Percentiles rank a stretch among this genome's conserved stretches.
These are phyloP conservation scores for Leptopilina boulardi DNA, from an alignment of 1,140 invertebrate genomes.

Conservation along the genomic window DNA sequence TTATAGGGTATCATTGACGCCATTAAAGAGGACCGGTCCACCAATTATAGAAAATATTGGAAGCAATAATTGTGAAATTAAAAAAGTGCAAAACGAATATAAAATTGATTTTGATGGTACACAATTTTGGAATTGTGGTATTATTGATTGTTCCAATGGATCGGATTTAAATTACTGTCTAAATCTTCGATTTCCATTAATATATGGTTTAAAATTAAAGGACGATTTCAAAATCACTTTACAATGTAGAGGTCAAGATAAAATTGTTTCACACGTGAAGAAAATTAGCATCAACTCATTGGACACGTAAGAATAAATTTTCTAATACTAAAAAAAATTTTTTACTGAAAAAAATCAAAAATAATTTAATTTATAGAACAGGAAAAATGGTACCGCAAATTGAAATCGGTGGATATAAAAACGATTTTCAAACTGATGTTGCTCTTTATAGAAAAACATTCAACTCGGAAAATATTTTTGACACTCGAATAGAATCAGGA, in stretches of 20 bases:
- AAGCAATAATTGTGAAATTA: conserved; percentile 55
- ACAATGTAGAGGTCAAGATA: conserved; percentile 80
- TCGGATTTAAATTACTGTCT: conserved; percentile 74
- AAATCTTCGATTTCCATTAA: conserved; percentile 79
- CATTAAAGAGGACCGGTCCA: conserved; percentile 39
- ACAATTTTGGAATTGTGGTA: conserved; percentile 64
- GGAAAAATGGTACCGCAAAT: conserved; percentile 71
- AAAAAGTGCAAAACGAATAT: conserved; percentile 55
- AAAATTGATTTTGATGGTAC: conserved; percentile 59
- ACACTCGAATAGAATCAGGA: conserved; percentile 76
- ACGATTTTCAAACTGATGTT: conserved; percentile 79
- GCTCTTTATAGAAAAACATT: conserved; percentile 77
- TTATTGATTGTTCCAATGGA: conserved; percentile 63
- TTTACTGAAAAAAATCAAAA: neutral
- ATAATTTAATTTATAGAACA: conserved; percentile 58
- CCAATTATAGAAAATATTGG: conserved; percentile 60
- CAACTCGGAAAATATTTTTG: conserved; percentile 74
- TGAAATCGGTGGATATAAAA: conserved; percentile 77
- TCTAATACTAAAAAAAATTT: neutral
- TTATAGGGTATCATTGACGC: conserved; percentile 50
- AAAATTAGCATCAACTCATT: conserved; percentile 65
- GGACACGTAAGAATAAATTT: conserved; percentile 62
- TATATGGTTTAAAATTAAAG: conserved; percentile 78
- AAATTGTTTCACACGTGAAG: conserved; percentile 78
- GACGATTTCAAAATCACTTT: conserved; percentile 80